Conservation (phyloP, 2,113 vertebrate species). For the Mola mola region DNA sequence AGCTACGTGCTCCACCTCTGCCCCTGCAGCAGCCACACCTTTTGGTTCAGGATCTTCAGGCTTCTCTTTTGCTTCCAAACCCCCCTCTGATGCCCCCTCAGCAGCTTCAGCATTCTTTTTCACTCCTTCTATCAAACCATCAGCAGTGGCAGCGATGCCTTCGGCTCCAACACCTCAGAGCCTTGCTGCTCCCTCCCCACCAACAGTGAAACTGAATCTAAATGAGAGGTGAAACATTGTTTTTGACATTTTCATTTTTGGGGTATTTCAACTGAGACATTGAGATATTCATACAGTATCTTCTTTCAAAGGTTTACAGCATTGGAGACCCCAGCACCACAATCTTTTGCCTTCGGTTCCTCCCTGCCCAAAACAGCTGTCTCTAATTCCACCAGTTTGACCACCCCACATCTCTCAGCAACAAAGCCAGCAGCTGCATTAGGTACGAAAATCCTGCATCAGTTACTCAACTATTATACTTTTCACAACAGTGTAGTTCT, state of each 20-base stretch:
- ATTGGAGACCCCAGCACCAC: slow-evolving; percentile 62
- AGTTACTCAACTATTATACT: not conserved
- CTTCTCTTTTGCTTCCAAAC: slow-evolving; percentile 62
- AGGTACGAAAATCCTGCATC: slow-evolving; percentile 45
- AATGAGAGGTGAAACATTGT: slow-evolving; percentile 84
- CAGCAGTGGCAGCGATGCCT: slow-evolving; percentile 57
- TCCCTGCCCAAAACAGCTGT: slow-evolving; percentile 76
- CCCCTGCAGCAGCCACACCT: slow-evolving; percentile 50
- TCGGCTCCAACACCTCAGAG: slow-evolving; percentile 58
- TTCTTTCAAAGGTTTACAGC: slow-evolving; percentile 81
- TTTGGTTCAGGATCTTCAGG: slow-evolving; percentile 62
- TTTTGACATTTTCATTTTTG: not conserved
- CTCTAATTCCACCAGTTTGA: slow-evolving; percentile 63
- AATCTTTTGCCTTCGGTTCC: slow-evolving; percentile 79
- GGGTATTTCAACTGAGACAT: not conserved
- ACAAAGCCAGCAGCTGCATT: slow-evolving; percentile 60
- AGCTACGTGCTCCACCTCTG: slow-evolving; percentile 39
- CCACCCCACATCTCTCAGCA: slow-evolving; percentile 9
- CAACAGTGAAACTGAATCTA: slow-evolving; percentile 88
- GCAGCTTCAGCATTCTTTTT: slow-evolving; percentile 75
- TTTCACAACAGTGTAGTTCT: not conserved
- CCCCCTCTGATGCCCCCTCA: slow-evolving; percentile 42
- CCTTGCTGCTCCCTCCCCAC: slow-evolving; percentile 51
- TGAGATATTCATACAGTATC: not conserved
- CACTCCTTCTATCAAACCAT: slow-evolving; percentile 75